These are phyloP conservation scores for Mus spicilegus DNA, from an alignment of 2,113 vertebrate genomes.

Conservation along the genomic window DNA sequence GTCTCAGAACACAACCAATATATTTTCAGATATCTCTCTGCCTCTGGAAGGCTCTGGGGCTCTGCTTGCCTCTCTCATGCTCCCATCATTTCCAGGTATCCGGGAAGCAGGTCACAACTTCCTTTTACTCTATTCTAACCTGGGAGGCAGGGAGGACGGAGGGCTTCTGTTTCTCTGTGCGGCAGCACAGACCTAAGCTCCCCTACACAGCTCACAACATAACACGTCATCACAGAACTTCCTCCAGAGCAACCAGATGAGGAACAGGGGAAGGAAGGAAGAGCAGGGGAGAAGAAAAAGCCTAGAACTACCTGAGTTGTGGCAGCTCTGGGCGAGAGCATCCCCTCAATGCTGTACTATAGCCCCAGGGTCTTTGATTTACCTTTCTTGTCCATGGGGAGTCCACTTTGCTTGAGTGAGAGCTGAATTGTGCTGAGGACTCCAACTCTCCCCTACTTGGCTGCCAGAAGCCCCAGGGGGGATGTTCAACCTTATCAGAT, in stretches of 20 bases:
- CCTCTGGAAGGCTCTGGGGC: not conserved
- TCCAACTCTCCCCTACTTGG: not conserved
- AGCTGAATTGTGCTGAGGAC: not conserved
- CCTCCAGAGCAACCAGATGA: not conserved
- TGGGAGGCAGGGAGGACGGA: not conserved
- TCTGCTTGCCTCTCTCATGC: not conserved
- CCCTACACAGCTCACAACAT: not conserved
- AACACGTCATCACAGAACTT: not conserved
- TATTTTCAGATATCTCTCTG: not conserved
- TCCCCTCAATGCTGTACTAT: not conserved
- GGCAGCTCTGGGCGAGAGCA: not conserved
- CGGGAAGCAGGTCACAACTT: not conserved
- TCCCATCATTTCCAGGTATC: not conserved
- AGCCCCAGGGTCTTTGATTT: not conserved
- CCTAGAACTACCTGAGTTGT: not conserved
- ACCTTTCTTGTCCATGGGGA: not conserved
- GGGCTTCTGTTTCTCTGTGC: not conserved
- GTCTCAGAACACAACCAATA: not conserved
- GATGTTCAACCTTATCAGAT: not conserved
- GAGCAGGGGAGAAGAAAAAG: not conserved
- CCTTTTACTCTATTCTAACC: not conserved
- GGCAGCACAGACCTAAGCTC: not conserved
- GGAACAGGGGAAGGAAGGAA: not conserved
- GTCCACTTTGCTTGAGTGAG: not conserved
- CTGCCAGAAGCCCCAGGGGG: not conserved